Evolutionary conservation across 2,888 invertebrate genomes (phyloP), one percentile per base, ranked within the genome.

Genomic region (Dasypogon diadema): DNA sequence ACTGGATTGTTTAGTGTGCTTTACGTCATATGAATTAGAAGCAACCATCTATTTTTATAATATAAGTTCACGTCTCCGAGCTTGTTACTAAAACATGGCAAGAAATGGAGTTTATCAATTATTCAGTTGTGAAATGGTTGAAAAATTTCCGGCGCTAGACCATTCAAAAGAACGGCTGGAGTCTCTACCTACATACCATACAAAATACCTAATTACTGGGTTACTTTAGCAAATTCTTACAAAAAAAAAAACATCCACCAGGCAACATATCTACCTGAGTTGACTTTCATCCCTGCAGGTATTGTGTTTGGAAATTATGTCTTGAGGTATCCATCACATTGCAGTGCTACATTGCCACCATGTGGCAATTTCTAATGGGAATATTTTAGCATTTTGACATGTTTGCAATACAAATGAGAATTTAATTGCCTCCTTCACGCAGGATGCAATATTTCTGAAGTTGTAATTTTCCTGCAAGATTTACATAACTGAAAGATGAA

Each of bases 341-440:
- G 26, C 30, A 58, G 24, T 58, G 58, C 30, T 30, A 14, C 58
- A 30, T n/a, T 6, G 16, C 14, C 34, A 8, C 12, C 8, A n/a
- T 56, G 30, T n/a, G 58, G 30, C 30, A 30, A 30, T 30, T 30
- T 8, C 58, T 58, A 58, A 58, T 58, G 58, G 26, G 26, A 26
- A 24, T 30, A 58, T 8, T 58, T 58, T 14, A 16, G 58, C 4
- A 30, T 30, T 26, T 10, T 30, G 58, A 58, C 58, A 58, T 2
- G 6, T 56, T 8, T 30, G 30, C 30, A 12, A 0, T 1, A 12
- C 42, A 42, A 58, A 60, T 37, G 37, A 60, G 60, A 37, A 21
- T 60, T 60, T 60, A 60, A 60, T 60, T 18, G 60, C 21, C n/a
- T 16, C n/a, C n/a, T n/a, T 42, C n/a, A n/a, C n/a, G n/a, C n/a